Evolutionary conservation across 2,888 invertebrate species (phyloP).

Genomic region (Lissocephala sabroskyi): DNA sequence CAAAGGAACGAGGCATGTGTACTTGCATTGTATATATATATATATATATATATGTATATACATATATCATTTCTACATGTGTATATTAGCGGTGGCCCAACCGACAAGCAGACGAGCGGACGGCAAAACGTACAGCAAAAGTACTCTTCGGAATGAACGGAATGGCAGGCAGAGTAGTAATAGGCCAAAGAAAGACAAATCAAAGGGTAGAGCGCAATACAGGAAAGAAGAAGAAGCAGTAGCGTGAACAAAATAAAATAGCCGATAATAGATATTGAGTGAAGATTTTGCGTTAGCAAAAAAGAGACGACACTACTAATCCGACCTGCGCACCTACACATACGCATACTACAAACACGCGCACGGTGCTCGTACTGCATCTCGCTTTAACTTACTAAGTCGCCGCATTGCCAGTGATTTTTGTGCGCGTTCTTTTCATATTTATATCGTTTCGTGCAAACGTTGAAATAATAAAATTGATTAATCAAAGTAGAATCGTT

Average conservation of each 20-base stretch:
- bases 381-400: conserved; percentile 33
- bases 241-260: conserved; percentile 55
- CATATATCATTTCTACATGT: conserved; percentile 26
- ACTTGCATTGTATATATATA: conserved; percentile 2
- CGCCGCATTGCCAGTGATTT: conserved; percentile 27
- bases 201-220: conserved; percentile 11
- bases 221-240: conserved; percentile 43
- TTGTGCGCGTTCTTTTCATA: conserved; percentile 42
- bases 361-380: conserved; percentile 16
- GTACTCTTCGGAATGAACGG: conserved; percentile 46
- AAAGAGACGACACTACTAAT: conserved; percentile 28
- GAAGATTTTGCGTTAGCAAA: conserved; percentile 26
- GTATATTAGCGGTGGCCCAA: conserved; percentile 19
- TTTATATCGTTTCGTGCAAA: conserved; percentile 37
- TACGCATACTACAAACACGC: conserved; percentile 23
- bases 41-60: conserved; percentile 38
- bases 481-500: conserved; percentile 53
- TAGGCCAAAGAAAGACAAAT: conserved; percentile 49
- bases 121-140: conserved; percentile 53
- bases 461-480: conserved; percentile 62
- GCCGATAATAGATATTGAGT: conserved; percentile 54
- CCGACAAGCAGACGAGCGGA: conserved; percentile 39
- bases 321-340: neutral
- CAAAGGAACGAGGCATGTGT: no score
- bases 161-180: conserved; percentile 54